Evolutionary conservation across 2,888 invertebrate genomes (phyloP).

Genomic region (Clitarchus hookeri): DNA sequence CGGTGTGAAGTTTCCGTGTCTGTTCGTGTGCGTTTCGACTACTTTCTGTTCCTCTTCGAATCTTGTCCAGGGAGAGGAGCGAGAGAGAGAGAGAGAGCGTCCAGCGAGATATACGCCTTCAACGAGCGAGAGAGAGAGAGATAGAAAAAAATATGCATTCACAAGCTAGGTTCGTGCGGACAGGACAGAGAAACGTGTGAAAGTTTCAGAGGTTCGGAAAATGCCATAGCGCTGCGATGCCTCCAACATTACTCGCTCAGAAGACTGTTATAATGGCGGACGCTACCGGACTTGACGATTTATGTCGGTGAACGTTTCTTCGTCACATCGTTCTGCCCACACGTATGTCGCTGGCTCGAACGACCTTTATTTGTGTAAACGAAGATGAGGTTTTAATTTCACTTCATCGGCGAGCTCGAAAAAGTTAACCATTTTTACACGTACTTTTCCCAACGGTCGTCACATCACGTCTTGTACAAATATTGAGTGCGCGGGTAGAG

Average conservation of each 20-base stretch:
- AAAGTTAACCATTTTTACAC: neutral
- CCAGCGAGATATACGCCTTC: slow-evolving; percentile 19
- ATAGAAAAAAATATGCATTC: slow-evolving; percentile 23
- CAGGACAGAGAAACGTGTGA: slow-evolving; percentile 15
- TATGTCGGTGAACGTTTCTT: slow-evolving; percentile 2
- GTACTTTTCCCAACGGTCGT: neutral
- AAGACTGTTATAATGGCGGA: slow-evolving; percentile 10
- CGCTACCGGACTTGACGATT: slow-evolving; percentile 4
- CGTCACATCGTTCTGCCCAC: neutral
- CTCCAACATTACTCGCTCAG: slow-evolving; percentile 3
- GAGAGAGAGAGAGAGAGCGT: slow-evolving; percentile 14
- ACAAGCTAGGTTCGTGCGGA: slow-evolving; percentile 21
- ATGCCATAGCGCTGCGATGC: slow-evolving; percentile 10
- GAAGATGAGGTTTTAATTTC: neutral
- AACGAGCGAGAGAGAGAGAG: slow-evolving; percentile 11
- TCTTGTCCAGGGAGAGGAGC: slow-evolving; percentile 25
- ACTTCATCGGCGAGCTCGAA: neutral
- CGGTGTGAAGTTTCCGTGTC: neutral
- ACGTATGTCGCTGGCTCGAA: neutral
- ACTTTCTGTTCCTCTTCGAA: neutral
- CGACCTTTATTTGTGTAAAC: neutral
- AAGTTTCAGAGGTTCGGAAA: neutral
- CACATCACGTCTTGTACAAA: neutral
- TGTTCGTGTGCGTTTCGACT: neutral
- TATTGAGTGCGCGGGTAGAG: neutral